Percentiles rank a stretch among this genome's conserved stretches.
Evolutionary conservation across 1,140 invertebrate species (phyloP).

Genomic region (Micrasema minimum): DNA sequence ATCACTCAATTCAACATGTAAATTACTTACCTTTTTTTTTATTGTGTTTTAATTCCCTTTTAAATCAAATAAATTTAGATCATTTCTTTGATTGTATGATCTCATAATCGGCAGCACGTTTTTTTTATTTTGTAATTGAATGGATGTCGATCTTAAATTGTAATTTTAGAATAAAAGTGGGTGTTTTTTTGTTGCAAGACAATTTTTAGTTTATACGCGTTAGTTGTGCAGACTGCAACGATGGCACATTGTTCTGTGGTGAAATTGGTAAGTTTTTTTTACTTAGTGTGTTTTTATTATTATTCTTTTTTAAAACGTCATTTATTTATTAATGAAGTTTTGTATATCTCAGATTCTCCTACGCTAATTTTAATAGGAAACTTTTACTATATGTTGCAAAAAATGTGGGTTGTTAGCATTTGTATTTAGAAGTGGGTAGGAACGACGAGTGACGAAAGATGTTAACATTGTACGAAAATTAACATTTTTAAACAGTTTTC

Average conservation of each 20-base stretch:
- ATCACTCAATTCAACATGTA: no score
- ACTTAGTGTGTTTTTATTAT: no score
- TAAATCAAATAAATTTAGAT: no score
- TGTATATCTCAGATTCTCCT: neutral
- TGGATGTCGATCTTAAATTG: neutral
- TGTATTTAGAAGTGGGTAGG: neutral
- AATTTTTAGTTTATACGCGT: no score
- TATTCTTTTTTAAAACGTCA: neutral
- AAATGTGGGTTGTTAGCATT: neutral
- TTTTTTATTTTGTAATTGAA: neutral
- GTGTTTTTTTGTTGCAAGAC: neutral
- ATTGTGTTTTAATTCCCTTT: no score
- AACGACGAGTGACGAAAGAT: neutral
- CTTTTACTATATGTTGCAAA: constrained; percentile 9
- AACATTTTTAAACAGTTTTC: no score
- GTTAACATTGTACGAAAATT: no score
- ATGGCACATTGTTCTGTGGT: neutral
- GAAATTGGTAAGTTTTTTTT: constrained; percentile 24
- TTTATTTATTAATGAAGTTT: neutral
- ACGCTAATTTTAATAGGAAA: neutral
- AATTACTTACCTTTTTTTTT: no score
- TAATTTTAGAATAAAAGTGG: neutral
- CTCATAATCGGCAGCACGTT: no score
- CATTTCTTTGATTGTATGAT: no score
- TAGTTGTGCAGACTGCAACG: neutral